Evolutionary conservation across 2,888 invertebrate species (phyloP).

Genomic region (Pandemis cinnamomeana): DNA sequence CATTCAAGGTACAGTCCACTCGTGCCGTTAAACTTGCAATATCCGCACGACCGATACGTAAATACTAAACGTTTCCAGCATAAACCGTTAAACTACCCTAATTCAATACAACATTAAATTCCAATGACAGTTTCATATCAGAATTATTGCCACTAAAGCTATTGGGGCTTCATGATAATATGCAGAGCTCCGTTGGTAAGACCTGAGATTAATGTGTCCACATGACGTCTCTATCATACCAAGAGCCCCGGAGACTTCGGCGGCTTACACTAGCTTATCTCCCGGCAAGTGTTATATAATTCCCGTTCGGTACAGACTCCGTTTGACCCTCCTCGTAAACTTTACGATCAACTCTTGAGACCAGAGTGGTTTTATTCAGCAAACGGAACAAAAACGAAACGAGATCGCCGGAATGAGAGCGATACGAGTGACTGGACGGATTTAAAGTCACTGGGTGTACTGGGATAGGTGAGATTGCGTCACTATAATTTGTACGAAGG

Average conservation of each 20-base stretch:
- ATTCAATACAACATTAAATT: neutral
- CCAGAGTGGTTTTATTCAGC: slow-evolving; percentile 36
- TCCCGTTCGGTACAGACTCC: slow-evolving; percentile 52
- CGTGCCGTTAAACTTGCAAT: neutral
- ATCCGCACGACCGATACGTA: too few relatives aligned
- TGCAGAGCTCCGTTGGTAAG: slow-evolving; percentile 39
- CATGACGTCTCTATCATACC: slow-evolving; percentile 34
- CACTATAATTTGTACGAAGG: slow-evolving; percentile 4
- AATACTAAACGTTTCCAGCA: neutral
- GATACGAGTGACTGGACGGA: slow-evolving; percentile 10
- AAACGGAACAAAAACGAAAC: slow-evolving; percentile 34
- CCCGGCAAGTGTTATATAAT: slow-evolving; percentile 59
- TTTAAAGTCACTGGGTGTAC: slow-evolving; percentile 6
- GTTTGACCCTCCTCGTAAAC: slow-evolving; percentile 65
- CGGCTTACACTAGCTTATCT: slow-evolving; percentile 53
- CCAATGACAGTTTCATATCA: slow-evolving; percentile 2
- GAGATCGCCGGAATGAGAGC: slow-evolving; percentile 26
- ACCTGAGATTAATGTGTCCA: slow-evolving; percentile 48
- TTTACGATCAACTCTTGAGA: slow-evolving; percentile 52
- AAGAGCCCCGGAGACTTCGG: slow-evolving; percentile 45
- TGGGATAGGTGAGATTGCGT: neutral
- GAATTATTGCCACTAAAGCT: slow-evolving; percentile 5
- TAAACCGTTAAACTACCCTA: neutral
- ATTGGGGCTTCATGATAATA: slow-evolving; percentile 31
- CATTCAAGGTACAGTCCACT: neutral